A percentile compares a stretch with the other conserved stretches of the same genome.
These are phyloP conservation scores for Rhagoletis pomonella DNA, from an alignment of 1,140 invertebrate species.

Conservation along the genomic window DNA sequence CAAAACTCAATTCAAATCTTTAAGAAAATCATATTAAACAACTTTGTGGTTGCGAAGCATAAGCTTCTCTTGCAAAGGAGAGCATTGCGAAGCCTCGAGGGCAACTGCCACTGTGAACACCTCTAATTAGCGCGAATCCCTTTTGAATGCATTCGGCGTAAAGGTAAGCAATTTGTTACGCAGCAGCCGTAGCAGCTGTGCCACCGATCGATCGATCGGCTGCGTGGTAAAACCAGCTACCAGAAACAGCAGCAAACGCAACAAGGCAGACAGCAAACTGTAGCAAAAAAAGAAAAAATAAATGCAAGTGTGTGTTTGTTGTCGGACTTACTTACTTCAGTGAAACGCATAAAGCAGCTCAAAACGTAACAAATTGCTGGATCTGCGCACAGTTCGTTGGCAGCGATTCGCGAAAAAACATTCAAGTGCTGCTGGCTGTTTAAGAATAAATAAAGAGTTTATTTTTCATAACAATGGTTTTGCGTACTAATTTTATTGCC, in stretches of 20 bases:
- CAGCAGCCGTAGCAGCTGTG: slow-evolving; percentile 3
- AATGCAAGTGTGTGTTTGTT: background rate
- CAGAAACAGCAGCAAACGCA: slow-evolving; percentile 1
- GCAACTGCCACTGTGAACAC: background rate
- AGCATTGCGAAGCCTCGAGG: background rate
- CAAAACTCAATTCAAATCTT: background rate
- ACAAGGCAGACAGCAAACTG: background rate
- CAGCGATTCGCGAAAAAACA: slow-evolving; percentile 40
- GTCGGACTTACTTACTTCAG: background rate
- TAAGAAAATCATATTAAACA: too few relatives aligned
- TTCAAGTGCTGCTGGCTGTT: background rate
- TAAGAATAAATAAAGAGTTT: background rate
- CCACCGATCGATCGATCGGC: background rate
- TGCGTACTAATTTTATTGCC: slow-evolving; percentile 29
- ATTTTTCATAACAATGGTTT: slow-evolving; percentile 27
- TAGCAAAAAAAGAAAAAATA: too few relatives aligned
- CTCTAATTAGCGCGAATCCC: slow-evolving; percentile 52
- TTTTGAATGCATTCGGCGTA: slow-evolving; percentile 20
- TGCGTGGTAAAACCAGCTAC: slow-evolving; percentile 43
- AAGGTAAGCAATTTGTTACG: slow-evolving; percentile 29
- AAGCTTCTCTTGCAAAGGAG: background rate
- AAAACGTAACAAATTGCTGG: slow-evolving; percentile 28
- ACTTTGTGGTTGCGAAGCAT: too few relatives aligned
- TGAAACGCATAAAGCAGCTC: slow-evolving; percentile 51
- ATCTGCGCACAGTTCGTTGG: slow-evolving; percentile 35